Evolutionary conservation across 2,113 vertebrate genomes (phyloP).

Genomic region (Donacobius atricapilla): DNA sequence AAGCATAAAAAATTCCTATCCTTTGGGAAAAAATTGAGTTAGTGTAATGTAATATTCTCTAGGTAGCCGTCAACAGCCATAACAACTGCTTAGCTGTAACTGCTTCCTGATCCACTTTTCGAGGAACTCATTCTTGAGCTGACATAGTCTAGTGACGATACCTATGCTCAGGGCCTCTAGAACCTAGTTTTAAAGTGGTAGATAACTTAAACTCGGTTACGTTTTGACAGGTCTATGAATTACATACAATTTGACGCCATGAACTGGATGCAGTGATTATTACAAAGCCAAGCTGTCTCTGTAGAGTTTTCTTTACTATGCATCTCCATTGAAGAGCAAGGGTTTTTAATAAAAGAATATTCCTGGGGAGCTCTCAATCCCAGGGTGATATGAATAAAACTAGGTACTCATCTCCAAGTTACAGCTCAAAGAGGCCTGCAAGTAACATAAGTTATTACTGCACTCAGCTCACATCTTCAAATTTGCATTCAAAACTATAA

Average conservation of each 20-base stretch:
- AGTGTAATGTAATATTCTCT: background rate
- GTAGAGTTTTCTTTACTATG: background rate
- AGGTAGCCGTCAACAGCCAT: background rate
- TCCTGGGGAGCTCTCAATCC: background rate
- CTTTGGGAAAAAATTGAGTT: conserved; percentile 12
- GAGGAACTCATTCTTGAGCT: background rate
- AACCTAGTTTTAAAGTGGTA: background rate
- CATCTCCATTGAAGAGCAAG: background rate
- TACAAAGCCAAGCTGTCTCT: background rate
- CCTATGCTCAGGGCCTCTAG: background rate
- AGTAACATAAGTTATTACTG: background rate
- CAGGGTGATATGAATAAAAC: background rate
- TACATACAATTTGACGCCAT: background rate
- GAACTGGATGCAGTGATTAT: background rate
- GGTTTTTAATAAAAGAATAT: background rate
- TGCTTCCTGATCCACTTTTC: conserved; percentile 7
- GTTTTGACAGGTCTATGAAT: background rate
- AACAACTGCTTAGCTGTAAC: background rate
- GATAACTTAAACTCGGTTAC: background rate
- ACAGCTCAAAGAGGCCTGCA: background rate
- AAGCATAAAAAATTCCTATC: background rate
- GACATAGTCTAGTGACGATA: background rate
- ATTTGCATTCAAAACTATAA: background rate
- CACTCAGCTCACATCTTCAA: background rate
- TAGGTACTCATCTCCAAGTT: background rate